A percentile compares a stretch with the other conserved stretches of the same genome.
phyloP scores from a whole-genome alignment of 2,797 vertebrate species.

The Leptodactylus fallax region DNA sequence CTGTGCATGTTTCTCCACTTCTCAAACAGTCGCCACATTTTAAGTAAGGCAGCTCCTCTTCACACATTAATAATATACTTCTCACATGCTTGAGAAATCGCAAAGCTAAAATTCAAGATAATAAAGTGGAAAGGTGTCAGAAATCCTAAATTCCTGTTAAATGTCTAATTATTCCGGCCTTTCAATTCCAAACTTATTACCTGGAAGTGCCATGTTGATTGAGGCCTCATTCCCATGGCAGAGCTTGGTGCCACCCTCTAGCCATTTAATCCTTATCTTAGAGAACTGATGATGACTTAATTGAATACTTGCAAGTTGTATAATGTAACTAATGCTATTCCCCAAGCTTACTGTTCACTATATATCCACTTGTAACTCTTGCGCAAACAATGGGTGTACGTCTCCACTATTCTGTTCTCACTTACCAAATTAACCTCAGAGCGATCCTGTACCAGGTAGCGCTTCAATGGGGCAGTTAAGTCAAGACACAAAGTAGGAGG shows the following conservation, averaged over 20 bases:
- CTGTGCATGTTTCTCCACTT: neutral
- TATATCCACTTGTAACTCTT: constrained; percentile 24
- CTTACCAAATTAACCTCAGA: constrained; percentile 33
- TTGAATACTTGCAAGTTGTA: constrained; percentile 7
- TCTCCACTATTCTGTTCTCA: constrained; percentile 34
- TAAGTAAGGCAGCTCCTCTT: neutral
- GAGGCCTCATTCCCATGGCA: too few species aligned
- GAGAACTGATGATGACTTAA: neutral
- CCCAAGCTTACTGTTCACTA: constrained; percentile 24
- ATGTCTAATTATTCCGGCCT: neutral
- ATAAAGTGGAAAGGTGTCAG: neutral
- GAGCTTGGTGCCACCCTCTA: too few species aligned
- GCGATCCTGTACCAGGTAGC: constrained; percentile 4
- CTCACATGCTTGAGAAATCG: neutral
- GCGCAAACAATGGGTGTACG: constrained; percentile 12
- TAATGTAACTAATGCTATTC: neutral
- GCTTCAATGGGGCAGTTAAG: constrained; percentile 18
- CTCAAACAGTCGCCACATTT: neutral
- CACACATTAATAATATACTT: neutral
- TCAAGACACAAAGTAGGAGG: constrained; percentile 10
- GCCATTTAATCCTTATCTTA: too few species aligned
- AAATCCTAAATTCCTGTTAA: neutral
- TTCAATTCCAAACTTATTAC: too few species aligned
- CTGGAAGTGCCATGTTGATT: too few species aligned
- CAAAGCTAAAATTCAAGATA: neutral